phyloP scores from a whole-genome alignment of 1,140 invertebrate genomes.

The Cheumatopsyche charites region DNA sequence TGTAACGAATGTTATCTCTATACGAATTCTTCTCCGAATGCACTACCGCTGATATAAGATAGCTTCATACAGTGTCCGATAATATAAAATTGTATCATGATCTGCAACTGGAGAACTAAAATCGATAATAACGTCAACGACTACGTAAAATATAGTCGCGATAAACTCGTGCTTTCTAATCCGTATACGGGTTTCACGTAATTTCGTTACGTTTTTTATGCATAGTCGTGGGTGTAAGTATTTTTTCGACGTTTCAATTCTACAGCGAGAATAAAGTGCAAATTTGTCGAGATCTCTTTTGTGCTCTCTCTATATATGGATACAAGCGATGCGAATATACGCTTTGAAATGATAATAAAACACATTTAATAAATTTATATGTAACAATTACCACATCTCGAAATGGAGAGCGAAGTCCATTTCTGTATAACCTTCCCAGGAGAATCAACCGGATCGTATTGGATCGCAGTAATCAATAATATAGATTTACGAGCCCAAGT shows the following conservation, averaged over 20 bases:
- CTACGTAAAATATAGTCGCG: background rate
- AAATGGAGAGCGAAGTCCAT: too few relatives aligned
- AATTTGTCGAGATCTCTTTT: background rate
- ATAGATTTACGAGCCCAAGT: too few relatives aligned
- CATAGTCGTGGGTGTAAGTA: background rate
- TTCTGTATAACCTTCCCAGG: too few relatives aligned
- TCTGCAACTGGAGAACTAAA: background rate
- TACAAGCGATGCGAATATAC: too few relatives aligned
- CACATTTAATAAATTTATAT: too few relatives aligned
- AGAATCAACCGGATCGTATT: too few relatives aligned
- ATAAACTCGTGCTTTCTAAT: background rate
- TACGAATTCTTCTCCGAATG: background rate
- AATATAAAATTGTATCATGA: background rate
- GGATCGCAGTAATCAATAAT: too few relatives aligned
- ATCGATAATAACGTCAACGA: constrained; percentile 4
- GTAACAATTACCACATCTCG: too few relatives aligned
- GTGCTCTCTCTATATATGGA: background rate
- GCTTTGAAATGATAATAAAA: too few relatives aligned
- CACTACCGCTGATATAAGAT: background rate
- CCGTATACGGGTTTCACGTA: background rate
- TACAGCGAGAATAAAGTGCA: background rate
- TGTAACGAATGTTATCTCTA: constrained; percentile 11
- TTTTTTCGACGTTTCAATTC: background rate
- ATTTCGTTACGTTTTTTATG: background rate
- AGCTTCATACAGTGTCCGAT: background rate